Base-by-base conservation (phyloP, 2,797 vertebrate species). In the Sylvilagus floridanus region DNA sequence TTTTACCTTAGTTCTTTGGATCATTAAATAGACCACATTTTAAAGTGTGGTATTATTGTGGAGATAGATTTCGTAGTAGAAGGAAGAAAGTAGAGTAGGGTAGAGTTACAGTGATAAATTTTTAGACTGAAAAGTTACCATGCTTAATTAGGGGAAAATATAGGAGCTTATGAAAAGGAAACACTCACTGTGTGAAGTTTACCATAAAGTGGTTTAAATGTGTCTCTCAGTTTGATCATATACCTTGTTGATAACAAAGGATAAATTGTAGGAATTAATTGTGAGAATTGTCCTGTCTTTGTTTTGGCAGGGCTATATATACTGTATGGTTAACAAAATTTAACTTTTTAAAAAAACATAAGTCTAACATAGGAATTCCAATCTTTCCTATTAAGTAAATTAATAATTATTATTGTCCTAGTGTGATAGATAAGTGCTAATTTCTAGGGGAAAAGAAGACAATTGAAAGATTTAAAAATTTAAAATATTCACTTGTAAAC, bases 1-100 rank as follows among this genome's bases (percentile, higher is more conserved):
- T 91, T 69, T 73, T 69, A 69, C 21, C 21, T 86, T 87, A 47
- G 24, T 92, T 83, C 66, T 69, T 90, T 86, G 50, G 19, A 47
- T 72, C 12, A 30, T 69, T 90, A 50, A 83, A 30, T 73, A 82
- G 63, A 21, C 19, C 37, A 62, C 65, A 57, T 54, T 92, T n/a
- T 17, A 50, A 71, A 81, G n/a, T 85, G n/a, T 35, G 76, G 12
- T 66, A 35, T n/a, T 24, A 73, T 50, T 17, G 2, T 84, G 35
- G 60, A 84, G 83, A 71, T 4, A 57, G 69, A 60, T 81, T 37
- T 21, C 63, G 3, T 57, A 37, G 12, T 13, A 30, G 50, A 77
- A 57, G 26, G 69, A 76, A 73, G 21, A 84, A 32, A 50, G 26
- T 62, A 62, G 37, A 60, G 60, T 91, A 26, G 22, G 7, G 28